Percentiles rank a stretch among this genome's conserved stretches.
phyloP scores from a whole-genome alignment of 2,113 vertebrate species.

The Gambusia affinis region DNA sequence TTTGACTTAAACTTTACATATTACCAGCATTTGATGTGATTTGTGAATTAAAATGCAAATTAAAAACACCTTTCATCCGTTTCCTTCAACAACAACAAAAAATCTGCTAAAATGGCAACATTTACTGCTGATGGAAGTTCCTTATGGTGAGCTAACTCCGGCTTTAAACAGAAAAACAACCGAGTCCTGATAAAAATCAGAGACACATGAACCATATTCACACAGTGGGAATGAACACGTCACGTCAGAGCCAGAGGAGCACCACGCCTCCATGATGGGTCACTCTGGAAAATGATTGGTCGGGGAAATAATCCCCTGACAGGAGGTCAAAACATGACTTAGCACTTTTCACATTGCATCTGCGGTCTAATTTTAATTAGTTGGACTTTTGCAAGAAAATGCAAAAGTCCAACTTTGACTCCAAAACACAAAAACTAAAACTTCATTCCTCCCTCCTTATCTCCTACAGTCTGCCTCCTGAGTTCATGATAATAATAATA shows the following conservation, averaged over 20 bases:
- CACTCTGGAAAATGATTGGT: slow-evolving; percentile 59
- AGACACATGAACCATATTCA: not conserved
- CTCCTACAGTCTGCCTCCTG: slow-evolving; percentile 39
- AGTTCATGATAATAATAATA: not conserved
- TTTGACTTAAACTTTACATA: too few relatives aligned
- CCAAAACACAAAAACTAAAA: slow-evolving; percentile 47
- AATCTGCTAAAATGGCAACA: not conserved
- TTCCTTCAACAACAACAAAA: not conserved
- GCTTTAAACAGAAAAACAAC: not conserved
- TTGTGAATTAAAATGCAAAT: not conserved
- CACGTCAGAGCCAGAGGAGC: slow-evolving; percentile 11
- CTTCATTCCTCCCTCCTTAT: slow-evolving; percentile 40
- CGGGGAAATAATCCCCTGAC: slow-evolving; percentile 34
- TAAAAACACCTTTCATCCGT: not conserved
- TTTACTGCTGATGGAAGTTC: not conserved
- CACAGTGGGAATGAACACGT: not conserved
- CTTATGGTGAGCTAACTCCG: not conserved
- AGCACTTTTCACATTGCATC: not conserved
- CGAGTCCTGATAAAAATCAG: not conserved
- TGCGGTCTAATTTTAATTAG: not conserved
- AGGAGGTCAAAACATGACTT: slow-evolving; percentile 25
- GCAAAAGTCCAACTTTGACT: slow-evolving; percentile 40
- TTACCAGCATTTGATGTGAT: too few relatives aligned
- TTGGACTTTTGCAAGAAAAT: not conserved
- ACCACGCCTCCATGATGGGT: slow-evolving; percentile 33